Percentiles rank a stretch among this genome's conserved stretches.
phyloP scores from a whole-genome alignment of 2,888 invertebrate genomes.

The Dryomyza anilis region DNA sequence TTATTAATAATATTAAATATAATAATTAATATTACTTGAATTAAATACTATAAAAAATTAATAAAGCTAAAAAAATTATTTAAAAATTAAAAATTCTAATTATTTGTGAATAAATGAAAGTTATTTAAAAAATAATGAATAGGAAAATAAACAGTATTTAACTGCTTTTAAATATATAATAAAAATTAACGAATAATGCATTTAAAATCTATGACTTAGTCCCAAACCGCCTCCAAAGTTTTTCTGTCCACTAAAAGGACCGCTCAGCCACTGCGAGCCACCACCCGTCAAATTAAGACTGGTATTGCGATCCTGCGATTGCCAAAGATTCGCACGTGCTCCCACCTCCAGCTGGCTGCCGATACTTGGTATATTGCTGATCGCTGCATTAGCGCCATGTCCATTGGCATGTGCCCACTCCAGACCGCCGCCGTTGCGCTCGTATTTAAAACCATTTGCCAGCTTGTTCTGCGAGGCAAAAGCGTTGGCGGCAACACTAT shows the following conservation, averaged over 20 bases:
- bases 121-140: too few species aligned
- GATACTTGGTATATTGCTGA: slow-evolving; percentile 49
- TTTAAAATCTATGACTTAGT: slow-evolving; percentile 43
- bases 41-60: too few species aligned
- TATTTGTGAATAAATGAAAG: too few species aligned
- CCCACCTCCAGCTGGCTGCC: slow-evolving; percentile 45
- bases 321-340: slow-evolving; percentile 45
- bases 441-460: slow-evolving; percentile 51
- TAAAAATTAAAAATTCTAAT: too few species aligned
- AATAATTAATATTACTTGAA: too few species aligned
- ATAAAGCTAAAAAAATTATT: too few species aligned
- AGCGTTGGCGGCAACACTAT: slow-evolving; percentile 50
- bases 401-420: slow-evolving; percentile 50
- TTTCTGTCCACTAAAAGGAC: slow-evolving; percentile 26
- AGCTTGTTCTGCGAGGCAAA: slow-evolving; percentile 51
- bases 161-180: too few species aligned
- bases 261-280: slow-evolving; percentile 42
- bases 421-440: slow-evolving; percentile 50
- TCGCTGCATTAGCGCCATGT: slow-evolving; percentile 44
- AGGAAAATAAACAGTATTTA: too few species aligned
- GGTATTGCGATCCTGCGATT: slow-evolving; percentile 44
- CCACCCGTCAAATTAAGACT: slow-evolving; percentile 42
- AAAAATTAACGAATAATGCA: too few species aligned
- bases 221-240: slow-evolving; percentile 46
- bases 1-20: too few species aligned